Evolutionary conservation across 2,888 invertebrate genomes (phyloP), one percentile per base, ranked within the genome.

Genomic region (Spicauda simplicius): DNA sequence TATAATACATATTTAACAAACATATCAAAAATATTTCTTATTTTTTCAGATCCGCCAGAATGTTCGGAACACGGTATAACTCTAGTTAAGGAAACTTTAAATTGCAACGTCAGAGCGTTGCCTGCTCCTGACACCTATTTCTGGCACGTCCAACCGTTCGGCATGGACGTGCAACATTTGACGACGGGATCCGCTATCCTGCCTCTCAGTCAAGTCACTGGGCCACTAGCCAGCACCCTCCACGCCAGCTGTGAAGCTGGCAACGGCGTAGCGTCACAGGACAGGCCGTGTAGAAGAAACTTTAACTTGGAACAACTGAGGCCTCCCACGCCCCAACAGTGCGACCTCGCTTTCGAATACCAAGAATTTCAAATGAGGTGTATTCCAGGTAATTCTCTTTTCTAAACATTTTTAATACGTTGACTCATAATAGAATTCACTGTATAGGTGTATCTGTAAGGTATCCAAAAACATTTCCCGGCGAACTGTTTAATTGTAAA

Each of bases 301-400:
- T 83, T 93, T 56, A 87, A 81, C 18, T 83, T 93, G 71, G 90
- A 90, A 66, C 83, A 85, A 56, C 71, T 93, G 63, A 83, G 93
- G 70, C 93, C 93, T 0, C 89, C 80, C 41, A 86, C 84, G 68
- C 91, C 91, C 0, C 85, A 84, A 66, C 88, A 89, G 66, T 93
- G 92, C 65, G 92, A 93, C 71, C 77, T 93, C 50, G 87, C 88
- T 0, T 92, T 82, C 66, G 92, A 93, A 71, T 85, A 85, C 72
- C 85, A 83, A 7, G 91, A 90, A 77, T 91, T 92, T 69, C 91
- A 91, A 74, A 90, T 93, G 84, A 84, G 89, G 70, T 93, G 92
- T 76, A 83, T 87, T 71, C 91, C 93, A 80, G 93, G 93, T 92
- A 77, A 68, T 69, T 62, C 7, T n/a, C 18, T 45, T 11, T 19